Evolutionary conservation across 1,140 invertebrate species (phyloP).

Genomic region (Sitodiplosis mosellana): DNA sequence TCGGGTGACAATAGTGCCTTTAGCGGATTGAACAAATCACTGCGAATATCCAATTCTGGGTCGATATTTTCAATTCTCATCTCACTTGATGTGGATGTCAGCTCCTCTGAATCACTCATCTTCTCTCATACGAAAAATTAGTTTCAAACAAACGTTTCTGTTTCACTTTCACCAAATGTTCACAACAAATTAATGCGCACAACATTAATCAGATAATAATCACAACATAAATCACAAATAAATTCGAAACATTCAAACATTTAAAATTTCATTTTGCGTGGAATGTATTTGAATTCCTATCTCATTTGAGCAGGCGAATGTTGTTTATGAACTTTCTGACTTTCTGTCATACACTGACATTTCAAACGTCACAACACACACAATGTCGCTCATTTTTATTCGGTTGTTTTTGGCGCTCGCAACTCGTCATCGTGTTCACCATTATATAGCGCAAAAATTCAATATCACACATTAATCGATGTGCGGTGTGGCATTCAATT

Average conservation of each 20-base stretch:
- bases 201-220: no score
- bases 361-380: not conserved
- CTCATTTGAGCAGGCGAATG: not conserved
- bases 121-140: not conserved
- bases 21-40: conserved; percentile 44
- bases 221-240: no score
- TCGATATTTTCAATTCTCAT: not conserved
- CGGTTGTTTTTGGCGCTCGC: not conserved
- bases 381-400: not conserved
- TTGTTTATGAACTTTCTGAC: not conserved
- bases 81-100: not conserved
- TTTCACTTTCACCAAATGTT: no score
- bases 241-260: no score
- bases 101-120: not conserved
- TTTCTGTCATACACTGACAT: not conserved
- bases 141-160: no score
- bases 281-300: no score
- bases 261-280: no score
- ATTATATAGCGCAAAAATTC: no score
- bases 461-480: no score
- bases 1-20: conserved; percentile 40
- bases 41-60: conserved; percentile 35
- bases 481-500: no score
- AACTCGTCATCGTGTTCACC: no score
- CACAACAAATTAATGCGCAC: no score